Conservation (phyloP, 2,113 vertebrate species). For the Leuciscus idus region DNA sequence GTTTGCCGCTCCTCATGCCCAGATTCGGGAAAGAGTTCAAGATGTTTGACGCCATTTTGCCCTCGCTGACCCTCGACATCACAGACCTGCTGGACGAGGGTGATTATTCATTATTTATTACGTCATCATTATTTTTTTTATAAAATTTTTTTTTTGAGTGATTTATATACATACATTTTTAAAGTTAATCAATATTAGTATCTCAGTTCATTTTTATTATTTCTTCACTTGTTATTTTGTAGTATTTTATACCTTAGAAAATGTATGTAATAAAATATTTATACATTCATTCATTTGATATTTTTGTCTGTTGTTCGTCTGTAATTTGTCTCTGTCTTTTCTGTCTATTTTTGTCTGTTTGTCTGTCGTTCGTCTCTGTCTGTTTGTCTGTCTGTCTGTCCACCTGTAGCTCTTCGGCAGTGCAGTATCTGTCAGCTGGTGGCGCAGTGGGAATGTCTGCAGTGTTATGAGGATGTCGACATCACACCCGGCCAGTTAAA, state of each 20-base stretch:
- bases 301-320: too few relatives aligned
- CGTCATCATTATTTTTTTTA: background rate
- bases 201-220: too few relatives aligned
- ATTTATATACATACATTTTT: too few relatives aligned
- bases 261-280: too few relatives aligned
- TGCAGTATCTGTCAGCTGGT: constrained; percentile 82
- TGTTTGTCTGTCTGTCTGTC: background rate
- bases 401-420: constrained; percentile 74
- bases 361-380: too few relatives aligned
- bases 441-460: constrained; percentile 78
- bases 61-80: constrained; percentile 76
- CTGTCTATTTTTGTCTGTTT: too few relatives aligned
- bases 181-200: too few relatives aligned
- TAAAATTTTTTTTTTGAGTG: background rate
- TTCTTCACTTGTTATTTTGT: too few relatives aligned
- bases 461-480: constrained; percentile 79
- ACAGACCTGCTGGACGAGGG: constrained; percentile 82
- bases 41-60: constrained; percentile 83
- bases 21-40: constrained; percentile 86
- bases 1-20: constrained; percentile 83
- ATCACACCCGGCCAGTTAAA: constrained; percentile 79
- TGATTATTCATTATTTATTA: constrained; percentile 44
- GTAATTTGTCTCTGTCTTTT: too few relatives aligned
- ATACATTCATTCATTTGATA: too few relatives aligned
- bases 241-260: too few relatives aligned